Percentiles rank a stretch among this genome's conserved stretches.
Evolutionary conservation across 2,888 invertebrate species (phyloP).

Genomic region (Eubasilissa splendida): DNA sequence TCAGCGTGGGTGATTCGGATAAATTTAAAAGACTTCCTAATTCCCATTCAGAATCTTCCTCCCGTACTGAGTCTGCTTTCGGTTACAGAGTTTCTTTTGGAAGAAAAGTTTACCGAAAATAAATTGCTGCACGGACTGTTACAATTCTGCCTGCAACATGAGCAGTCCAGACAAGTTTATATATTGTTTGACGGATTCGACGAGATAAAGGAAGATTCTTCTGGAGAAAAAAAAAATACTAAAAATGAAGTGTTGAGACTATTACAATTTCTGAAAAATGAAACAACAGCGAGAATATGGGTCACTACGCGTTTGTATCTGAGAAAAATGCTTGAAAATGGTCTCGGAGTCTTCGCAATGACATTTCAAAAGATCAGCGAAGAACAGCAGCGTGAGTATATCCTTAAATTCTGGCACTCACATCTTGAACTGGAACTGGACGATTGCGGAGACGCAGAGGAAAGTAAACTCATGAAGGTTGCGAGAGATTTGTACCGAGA

Average conservation of each 20-base stretch:
- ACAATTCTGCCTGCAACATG: not conserved
- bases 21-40: not conserved
- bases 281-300: not conserved
- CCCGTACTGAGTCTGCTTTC: not conserved
- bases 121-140: not conserved
- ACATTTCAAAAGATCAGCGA: not conserved
- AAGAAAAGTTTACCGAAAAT: not conserved
- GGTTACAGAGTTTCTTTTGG: not conserved
- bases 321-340: not conserved
- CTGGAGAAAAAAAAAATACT: not conserved
- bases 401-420: not conserved
- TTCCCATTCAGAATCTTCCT: not conserved
- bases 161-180: not conserved
- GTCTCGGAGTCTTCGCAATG: not conserved
- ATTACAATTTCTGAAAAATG: not conserved
- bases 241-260: not conserved
- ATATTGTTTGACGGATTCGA: conserved; percentile 2
- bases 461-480: not conserved
- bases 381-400: not conserved
- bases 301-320: not conserved
- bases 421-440: not conserved
- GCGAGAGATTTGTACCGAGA: not conserved
- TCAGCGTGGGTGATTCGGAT: not conserved
- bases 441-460: not conserved
- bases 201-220: not conserved